phyloP scores from a whole-genome alignment of 1,140 invertebrate species.

The Cotesia glomerata region DNA sequence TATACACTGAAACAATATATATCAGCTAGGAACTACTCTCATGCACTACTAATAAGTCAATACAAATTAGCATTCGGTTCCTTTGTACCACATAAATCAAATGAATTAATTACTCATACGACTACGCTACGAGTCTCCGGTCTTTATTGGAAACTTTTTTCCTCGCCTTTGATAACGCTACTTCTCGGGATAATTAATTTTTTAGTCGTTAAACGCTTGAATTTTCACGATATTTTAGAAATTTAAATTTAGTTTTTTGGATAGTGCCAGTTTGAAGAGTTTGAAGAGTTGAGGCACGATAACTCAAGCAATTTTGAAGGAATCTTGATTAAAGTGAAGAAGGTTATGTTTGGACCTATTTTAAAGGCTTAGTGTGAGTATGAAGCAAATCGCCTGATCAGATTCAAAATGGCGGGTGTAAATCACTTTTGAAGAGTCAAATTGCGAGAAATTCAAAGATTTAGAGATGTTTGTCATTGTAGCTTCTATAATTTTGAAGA shows the following conservation, averaged over 20 bases:
- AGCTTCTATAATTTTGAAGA: too few relatives aligned
- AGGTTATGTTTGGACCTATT: too few relatives aligned
- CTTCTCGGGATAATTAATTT: not conserved
- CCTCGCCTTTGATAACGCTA: not conserved
- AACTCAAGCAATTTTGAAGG: too few relatives aligned
- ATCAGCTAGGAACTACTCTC: conserved; percentile 38
- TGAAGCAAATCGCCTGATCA: too few relatives aligned
- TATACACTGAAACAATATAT: conserved; percentile 36
- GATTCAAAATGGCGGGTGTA: too few relatives aligned
- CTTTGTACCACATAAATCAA: conserved; percentile 52
- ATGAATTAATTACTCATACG: conserved; percentile 49
- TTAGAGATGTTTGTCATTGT: too few relatives aligned
- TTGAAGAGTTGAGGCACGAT: too few relatives aligned
- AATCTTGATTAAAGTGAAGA: too few relatives aligned
- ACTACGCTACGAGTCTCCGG: not conserved
- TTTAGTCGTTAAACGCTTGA: not conserved
- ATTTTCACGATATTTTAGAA: not conserved
- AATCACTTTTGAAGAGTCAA: too few relatives aligned
- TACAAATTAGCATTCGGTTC: conserved; percentile 53
- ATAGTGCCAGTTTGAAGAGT: too few relatives aligned
- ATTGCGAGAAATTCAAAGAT: too few relatives aligned
- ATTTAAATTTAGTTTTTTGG: not conserved
- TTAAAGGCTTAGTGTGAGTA: too few relatives aligned
- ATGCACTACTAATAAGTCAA: conserved; percentile 54
- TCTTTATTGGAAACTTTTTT: not conserved